Percentiles rank a stretch among this genome's conserved stretches.
Evolutionary conservation across 1,140 invertebrate species (phyloP).

Genomic region (Alviniconcha marisindica): DNA sequence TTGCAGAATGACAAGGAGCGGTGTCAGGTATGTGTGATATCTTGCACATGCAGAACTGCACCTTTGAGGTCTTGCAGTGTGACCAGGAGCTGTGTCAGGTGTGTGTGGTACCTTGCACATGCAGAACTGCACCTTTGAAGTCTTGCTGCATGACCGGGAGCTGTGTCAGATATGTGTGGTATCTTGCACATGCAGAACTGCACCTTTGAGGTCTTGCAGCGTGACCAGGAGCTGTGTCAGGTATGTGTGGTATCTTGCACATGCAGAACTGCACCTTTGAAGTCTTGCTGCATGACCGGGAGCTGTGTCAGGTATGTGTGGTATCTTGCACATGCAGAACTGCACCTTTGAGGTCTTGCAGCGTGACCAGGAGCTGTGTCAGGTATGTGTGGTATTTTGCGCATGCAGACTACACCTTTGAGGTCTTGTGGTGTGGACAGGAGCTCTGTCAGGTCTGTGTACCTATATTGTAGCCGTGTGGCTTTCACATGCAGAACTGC

Average conservation of each 20-base stretch:
- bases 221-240: conserved; percentile 62
- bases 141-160: conserved; percentile 91
- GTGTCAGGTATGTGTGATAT: conserved; percentile 61
- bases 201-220: conserved; percentile 92
- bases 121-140: conserved; percentile 95
- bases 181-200: conserved; percentile 96
- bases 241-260: conserved; percentile 78
- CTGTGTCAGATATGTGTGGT: conserved; percentile 81
- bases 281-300: conserved; percentile 83
- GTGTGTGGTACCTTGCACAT: conserved; percentile 86
- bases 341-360: conserved; percentile 89
- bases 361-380: conserved; percentile 91
- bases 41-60: neutral
- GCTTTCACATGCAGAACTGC: conserved; percentile 94
- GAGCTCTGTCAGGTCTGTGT: conserved; percentile 84
- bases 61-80: conserved; percentile 94
- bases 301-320: conserved; percentile 62
- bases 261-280: conserved; percentile 96
- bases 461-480: conserved; percentile 94
- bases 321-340: conserved; percentile 37
- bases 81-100: conserved; percentile 89
- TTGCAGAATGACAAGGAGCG: conserved; percentile 80
- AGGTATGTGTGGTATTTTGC: conserved; percentile 83
- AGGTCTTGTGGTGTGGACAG: conserved; percentile 92
- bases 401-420: conserved; percentile 96